These are phyloP conservation scores for Diogma glabrata DNA, from an alignment of 2,888 invertebrate genomes.

Conservation along the genomic window DNA sequence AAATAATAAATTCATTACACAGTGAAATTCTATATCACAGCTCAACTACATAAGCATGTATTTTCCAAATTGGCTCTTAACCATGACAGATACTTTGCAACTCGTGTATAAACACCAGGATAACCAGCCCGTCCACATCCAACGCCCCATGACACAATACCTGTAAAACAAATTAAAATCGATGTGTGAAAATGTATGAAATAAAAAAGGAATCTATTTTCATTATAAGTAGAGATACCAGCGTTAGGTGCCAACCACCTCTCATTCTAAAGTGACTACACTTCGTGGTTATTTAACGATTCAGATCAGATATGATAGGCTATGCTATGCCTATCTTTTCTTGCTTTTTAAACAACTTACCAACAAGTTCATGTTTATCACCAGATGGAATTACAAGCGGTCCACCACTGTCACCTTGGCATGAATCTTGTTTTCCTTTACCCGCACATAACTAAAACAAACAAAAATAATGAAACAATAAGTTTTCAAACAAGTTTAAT, in stretches of 20 bases:
- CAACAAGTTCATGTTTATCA: constrained; percentile 68
- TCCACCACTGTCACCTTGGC: constrained; percentile 82
- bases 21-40: no score
- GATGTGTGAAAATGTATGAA: no score
- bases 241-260: no score
- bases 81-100: constrained; percentile 50
- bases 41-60: constrained; percentile 51
- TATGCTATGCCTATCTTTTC: constrained; percentile 11
- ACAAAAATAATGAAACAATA: not conserved
- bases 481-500: constrained; percentile 1
- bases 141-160: constrained; percentile 79
- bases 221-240: no score
- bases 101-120: constrained; percentile 41
- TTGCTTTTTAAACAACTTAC: constrained; percentile 39
- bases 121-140: constrained; percentile 40
- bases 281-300: no score
- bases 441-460: constrained; percentile 60
- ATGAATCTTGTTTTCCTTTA: constrained; percentile 67
- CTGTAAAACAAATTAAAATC: constrained; percentile 41
- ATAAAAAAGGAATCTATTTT: no score
- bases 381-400: constrained; percentile 64
- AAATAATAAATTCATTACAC: no score
- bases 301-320: no score
- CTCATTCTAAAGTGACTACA: no score
- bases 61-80: constrained; percentile 60